Percentiles rank a stretch among this genome's conserved stretches.
Evolutionary conservation across 1,140 invertebrate genomes (phyloP).

Genomic region (Drosophila murphyi): DNA sequence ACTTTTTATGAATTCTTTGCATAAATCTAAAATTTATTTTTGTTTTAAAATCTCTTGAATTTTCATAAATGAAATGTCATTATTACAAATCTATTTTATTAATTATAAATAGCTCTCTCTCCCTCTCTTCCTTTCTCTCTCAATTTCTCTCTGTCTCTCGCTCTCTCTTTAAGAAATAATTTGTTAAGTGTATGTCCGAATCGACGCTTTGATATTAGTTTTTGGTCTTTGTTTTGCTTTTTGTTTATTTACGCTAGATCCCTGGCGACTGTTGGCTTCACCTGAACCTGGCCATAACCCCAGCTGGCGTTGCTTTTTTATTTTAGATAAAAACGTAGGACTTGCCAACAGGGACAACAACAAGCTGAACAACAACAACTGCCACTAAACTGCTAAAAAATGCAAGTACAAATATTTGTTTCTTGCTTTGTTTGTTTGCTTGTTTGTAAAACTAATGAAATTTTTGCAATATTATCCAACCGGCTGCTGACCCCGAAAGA

Average conservation of each 20-base stretch:
- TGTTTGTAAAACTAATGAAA: slow-evolving; percentile 82
- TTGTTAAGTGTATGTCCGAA: slow-evolving; percentile 35
- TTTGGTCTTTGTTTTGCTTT: slow-evolving; percentile 29
- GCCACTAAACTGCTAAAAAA: slow-evolving; percentile 77
- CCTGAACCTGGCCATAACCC: slow-evolving; percentile 66
- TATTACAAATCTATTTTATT: too few species aligned
- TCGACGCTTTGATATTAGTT: slow-evolving; percentile 29
- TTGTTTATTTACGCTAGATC: slow-evolving; percentile 68
- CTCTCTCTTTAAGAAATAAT: not conserved
- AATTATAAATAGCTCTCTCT: too few species aligned
- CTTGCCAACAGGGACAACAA: slow-evolving; percentile 27
- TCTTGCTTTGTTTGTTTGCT: slow-evolving; percentile 79
- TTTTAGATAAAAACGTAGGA: slow-evolving; percentile 66
- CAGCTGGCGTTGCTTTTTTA: slow-evolving; percentile 55
- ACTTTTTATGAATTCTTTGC: too few species aligned
- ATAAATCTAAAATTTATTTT: too few species aligned
- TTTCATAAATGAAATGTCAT: too few species aligned
- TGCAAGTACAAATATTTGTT: slow-evolving; percentile 79
- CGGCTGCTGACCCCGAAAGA: slow-evolving; percentile 63
- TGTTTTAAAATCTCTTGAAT: too few species aligned
- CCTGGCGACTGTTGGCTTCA: slow-evolving; percentile 57
- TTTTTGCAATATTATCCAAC: slow-evolving; percentile 77
- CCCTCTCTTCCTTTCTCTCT: too few species aligned
- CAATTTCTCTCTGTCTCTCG: not conserved
- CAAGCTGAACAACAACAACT: slow-evolving; percentile 39